Conservation (phyloP, 2,888 invertebrate genomes). For the Salticus scenicus region DNA sequence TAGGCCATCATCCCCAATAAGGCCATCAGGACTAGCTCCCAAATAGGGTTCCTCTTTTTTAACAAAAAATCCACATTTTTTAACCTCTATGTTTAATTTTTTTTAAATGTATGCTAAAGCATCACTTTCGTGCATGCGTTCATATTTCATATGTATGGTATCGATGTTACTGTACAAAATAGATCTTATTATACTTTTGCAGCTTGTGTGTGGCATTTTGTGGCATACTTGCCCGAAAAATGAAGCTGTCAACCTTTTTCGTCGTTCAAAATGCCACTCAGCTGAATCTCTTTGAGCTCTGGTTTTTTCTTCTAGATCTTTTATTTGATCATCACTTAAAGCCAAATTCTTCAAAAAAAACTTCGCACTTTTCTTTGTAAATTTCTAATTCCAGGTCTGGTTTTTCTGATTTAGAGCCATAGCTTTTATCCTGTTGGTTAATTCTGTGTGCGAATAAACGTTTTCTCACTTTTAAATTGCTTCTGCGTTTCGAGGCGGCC, state of each 20-base stretch:
- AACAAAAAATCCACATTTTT: not conserved
- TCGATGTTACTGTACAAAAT: not conserved
- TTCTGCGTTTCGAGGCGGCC: not conserved
- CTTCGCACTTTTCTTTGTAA: not conserved
- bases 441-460: not conserved
- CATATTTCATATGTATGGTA: not conserved
- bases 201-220: not conserved
- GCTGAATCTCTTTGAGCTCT: not conserved
- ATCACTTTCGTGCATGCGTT: not conserved
- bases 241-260: not conserved
- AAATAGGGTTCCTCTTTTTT: not conserved
- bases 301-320: not conserved
- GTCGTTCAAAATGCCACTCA: not conserved
- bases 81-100: not conserved
- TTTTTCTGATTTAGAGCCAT: not conserved
- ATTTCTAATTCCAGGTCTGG: not conserved
- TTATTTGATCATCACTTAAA: not conserved
- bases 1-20: too few relatives aligned
- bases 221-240: not conserved
- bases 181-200: not conserved
- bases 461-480: too few relatives aligned
- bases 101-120: not conserved
- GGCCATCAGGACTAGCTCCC: too few relatives aligned
- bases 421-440: not conserved
- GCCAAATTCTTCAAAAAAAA: not conserved